A percentile compares a stretch with the other conserved stretches of the same genome.
Conservation (phyloP, 2,888 invertebrate species). For the Cheilosia impressa region DNA sequence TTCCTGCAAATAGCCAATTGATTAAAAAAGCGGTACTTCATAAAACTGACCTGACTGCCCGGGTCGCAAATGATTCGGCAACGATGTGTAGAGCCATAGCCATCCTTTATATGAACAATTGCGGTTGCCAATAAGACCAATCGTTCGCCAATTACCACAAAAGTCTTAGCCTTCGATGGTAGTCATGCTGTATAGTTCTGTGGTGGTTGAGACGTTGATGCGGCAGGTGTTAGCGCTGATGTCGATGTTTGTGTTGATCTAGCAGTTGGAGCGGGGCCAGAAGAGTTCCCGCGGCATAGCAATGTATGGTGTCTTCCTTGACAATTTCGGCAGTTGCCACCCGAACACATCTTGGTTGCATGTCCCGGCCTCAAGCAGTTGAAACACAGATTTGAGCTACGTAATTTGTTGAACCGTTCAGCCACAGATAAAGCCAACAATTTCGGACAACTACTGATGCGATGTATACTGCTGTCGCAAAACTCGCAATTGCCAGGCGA, state of each 20-base stretch:
- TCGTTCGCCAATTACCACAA: slow-evolving; percentile 28
- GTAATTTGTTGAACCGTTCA: slow-evolving; percentile 32
- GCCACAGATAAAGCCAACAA: slow-evolving; percentile 18
- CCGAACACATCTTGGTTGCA: not conserved
- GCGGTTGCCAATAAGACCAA: slow-evolving; percentile 22
- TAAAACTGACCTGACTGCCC: too few species aligned
- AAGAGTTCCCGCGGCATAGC: not conserved
- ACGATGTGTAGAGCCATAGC: slow-evolving; percentile 6
- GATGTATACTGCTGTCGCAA: slow-evolving; percentile 20
- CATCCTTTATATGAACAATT: not conserved
- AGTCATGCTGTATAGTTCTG: slow-evolving; percentile 5
- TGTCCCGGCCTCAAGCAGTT: slow-evolving; percentile 33
- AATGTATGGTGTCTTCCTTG: not conserved
- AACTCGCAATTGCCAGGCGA: slow-evolving; percentile 35
- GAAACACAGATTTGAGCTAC: slow-evolving; percentile 23
- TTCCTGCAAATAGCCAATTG: slow-evolving; percentile 31
- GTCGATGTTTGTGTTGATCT: slow-evolving; percentile 2
- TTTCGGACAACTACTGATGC: slow-evolving; percentile 22
- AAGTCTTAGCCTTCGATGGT: slow-evolving; percentile 17
- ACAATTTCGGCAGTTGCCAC: not conserved
- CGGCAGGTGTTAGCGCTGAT: not conserved
- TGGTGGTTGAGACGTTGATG: slow-evolving; percentile 3
- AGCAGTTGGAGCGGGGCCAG: not conserved
- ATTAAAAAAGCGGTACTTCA: too few species aligned
- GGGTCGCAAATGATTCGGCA: slow-evolving; percentile 28